A percentile compares a stretch with the other conserved stretches of the same genome.
Evolutionary conservation across 2,888 invertebrate species (phyloP).

Genomic region (Metopia argyrocephala): DNA sequence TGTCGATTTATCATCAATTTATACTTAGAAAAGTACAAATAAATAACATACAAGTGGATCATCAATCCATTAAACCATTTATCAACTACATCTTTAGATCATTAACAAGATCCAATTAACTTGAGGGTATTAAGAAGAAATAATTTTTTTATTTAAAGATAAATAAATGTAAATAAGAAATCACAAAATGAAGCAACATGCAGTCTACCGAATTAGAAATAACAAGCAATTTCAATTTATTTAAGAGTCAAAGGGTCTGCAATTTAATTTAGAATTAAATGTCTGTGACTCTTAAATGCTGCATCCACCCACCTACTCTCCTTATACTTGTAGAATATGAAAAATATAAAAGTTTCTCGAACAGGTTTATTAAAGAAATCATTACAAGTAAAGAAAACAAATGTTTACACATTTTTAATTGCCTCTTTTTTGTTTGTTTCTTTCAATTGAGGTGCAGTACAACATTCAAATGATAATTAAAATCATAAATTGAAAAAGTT

Average conservation of each 20-base stretch:
- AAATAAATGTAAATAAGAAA: neutral
- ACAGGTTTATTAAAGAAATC: neutral
- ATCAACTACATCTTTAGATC: conserved; percentile 53
- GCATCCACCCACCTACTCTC: conserved; percentile 12
- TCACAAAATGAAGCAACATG: conserved; percentile 64
- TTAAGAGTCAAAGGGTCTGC: neutral
- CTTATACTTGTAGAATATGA: too few species aligned
- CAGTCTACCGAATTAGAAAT: conserved; percentile 66
- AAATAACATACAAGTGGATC: conserved; percentile 33
- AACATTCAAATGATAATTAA: conserved; percentile 35
- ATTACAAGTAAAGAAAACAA: neutral
- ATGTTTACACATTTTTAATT: conserved; percentile 13
- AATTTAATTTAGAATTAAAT: neutral
- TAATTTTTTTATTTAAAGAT: conserved; percentile 12
- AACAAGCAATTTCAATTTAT: conserved; percentile 1
- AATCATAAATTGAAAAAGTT: conserved; percentile 52
- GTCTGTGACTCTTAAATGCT: conserved; percentile 14
- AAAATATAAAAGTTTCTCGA: neutral
- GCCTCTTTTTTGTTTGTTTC: conserved; percentile 2
- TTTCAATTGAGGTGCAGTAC: neutral
- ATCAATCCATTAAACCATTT: conserved; percentile 50
- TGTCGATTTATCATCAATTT: neutral
- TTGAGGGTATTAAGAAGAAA: neutral
- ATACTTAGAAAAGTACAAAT: neutral
- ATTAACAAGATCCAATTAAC: conserved; percentile 65